A percentile compares a stretch with the other conserved stretches of the same genome.
These are phyloP conservation scores for Tetrapedia diversipes DNA, from an alignment of 2,888 invertebrate genomes.

Conservation along the genomic window DNA sequence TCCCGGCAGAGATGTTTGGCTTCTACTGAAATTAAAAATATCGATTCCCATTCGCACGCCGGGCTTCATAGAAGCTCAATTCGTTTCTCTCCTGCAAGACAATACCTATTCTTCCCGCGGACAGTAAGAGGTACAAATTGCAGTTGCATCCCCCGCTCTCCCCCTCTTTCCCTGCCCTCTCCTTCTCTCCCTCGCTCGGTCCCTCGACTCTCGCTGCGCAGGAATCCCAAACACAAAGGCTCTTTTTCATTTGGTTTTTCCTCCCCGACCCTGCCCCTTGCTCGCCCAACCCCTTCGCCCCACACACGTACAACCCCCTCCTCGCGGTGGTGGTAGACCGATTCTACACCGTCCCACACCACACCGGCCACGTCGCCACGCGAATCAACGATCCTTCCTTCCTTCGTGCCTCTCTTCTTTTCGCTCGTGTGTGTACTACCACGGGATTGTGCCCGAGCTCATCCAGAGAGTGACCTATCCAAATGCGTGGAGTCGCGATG, in stretches of 20 bases:
- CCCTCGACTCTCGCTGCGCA: constrained; percentile 67
- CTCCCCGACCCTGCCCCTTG: constrained; percentile 51
- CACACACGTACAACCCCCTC: constrained; percentile 8
- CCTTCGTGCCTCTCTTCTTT: constrained; percentile 1
- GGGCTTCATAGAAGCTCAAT: constrained; percentile 81
- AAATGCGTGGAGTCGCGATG: constrained; percentile 65
- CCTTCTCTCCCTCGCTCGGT: constrained; percentile 41
- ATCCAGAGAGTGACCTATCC: constrained; percentile 59
- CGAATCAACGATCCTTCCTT: constrained; percentile 58
- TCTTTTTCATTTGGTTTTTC: constrained; percentile 83
- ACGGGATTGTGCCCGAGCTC: constrained; percentile 40
- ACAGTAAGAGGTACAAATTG: constrained; percentile 83
- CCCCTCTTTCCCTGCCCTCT: constrained; percentile 23
- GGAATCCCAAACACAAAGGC: constrained; percentile 81
- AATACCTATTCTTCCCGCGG: constrained; percentile 82
- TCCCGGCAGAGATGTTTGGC: constrained; percentile 80
- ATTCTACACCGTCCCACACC: constrained; percentile 23
- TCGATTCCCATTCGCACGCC: constrained; percentile 81
- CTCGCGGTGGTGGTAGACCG: constrained; percentile 27
- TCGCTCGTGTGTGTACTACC: background rate
- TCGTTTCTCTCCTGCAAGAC: constrained; percentile 82
- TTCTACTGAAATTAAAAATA: constrained; percentile 83
- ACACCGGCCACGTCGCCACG: constrained; percentile 46
- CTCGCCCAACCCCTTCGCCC: constrained; percentile 51
- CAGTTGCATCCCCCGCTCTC: constrained; percentile 76